Conservation (phyloP, 2,888 invertebrate species). For the Chesias legatella region DNA sequence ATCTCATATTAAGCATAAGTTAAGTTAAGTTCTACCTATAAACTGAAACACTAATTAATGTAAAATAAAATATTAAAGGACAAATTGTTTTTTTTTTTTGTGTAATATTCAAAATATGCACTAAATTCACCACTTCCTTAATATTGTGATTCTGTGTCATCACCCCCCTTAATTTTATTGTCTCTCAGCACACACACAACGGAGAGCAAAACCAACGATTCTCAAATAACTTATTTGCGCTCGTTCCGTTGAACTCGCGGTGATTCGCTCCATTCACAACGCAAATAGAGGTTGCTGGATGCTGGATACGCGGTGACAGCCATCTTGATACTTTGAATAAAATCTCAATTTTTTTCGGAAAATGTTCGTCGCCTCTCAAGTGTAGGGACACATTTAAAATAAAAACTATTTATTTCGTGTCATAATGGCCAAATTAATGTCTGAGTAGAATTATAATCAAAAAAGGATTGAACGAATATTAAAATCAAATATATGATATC, state of each 20-base stretch:
- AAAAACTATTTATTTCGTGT: too few species aligned
- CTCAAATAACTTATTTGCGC: conserved; percentile 28
- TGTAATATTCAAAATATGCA: not conserved
- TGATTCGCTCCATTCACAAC: conserved; percentile 32
- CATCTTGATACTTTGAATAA: conserved; percentile 18
- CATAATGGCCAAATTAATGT: too few species aligned
- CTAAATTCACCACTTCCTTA: conserved; percentile 1
- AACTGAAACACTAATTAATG: too few species aligned
- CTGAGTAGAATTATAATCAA: too few species aligned
- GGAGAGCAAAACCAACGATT: conserved; percentile 18
- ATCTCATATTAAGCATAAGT: too few species aligned
- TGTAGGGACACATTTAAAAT: too few species aligned
- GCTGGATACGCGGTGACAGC: not conserved
- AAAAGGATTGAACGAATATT: too few species aligned
- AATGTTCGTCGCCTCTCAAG: too few species aligned
- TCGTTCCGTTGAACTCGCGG: conserved; percentile 29
- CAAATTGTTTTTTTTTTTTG: conserved; percentile 7
- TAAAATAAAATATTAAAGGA: too few species aligned
- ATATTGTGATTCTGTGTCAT: conserved; percentile 10
- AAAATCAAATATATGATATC: too few species aligned
- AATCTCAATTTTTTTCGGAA: too few species aligned
- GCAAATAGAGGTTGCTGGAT: conserved; percentile 26
- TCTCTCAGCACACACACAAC: conserved; percentile 8
- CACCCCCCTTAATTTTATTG: conserved; percentile 9
- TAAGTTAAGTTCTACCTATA: too few species aligned